These are phyloP conservation scores for Chrysogorgia sp. DNA, from an alignment of 92 coral and sea anemone species.

Conservation along the genomic window DNA sequence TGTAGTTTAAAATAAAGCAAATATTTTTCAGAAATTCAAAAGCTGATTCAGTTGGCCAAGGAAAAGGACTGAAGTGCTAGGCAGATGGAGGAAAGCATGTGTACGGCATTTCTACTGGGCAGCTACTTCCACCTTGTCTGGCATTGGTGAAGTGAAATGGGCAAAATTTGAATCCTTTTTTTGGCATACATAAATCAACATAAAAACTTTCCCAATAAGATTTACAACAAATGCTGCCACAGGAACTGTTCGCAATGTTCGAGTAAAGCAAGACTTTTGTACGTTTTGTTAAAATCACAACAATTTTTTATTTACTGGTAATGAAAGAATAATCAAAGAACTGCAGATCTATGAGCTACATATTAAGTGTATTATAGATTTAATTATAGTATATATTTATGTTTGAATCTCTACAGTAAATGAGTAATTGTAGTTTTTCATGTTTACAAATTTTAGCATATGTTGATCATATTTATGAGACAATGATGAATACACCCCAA, in stretches of 20 bases:
- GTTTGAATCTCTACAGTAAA: too few species aligned
- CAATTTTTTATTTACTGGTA: too few species aligned
- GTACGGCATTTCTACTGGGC: conserved; percentile 44
- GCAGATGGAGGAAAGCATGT: conserved; percentile 47
- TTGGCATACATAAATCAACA: conserved; percentile 35
- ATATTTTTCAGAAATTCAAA: conserved; percentile 31
- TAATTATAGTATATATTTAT: too few species aligned
- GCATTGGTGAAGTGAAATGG: conserved; percentile 51
- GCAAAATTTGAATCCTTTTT: conserved; percentile 67
- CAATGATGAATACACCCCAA: too few species aligned
- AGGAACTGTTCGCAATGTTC: neutral
- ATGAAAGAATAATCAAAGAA: too few species aligned
- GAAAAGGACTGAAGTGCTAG: conserved; percentile 29
- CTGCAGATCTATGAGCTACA: too few species aligned
- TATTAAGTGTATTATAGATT: too few species aligned
- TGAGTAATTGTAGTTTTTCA: too few species aligned
- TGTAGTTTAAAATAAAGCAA: neutral
- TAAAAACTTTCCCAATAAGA: conserved; percentile 12
- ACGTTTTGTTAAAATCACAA: too few species aligned
- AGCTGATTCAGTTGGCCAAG: conserved; percentile 20
- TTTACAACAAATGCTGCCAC: conserved; percentile 11
- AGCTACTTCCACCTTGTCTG: conserved; percentile 25
- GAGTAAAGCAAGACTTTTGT: conserved; percentile 14
- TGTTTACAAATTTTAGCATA: too few species aligned
- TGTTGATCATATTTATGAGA: too few species aligned